These are phyloP conservation scores for Lanius collurio DNA, from an alignment of 2,113 vertebrate species.

Conservation along the genomic window DNA sequence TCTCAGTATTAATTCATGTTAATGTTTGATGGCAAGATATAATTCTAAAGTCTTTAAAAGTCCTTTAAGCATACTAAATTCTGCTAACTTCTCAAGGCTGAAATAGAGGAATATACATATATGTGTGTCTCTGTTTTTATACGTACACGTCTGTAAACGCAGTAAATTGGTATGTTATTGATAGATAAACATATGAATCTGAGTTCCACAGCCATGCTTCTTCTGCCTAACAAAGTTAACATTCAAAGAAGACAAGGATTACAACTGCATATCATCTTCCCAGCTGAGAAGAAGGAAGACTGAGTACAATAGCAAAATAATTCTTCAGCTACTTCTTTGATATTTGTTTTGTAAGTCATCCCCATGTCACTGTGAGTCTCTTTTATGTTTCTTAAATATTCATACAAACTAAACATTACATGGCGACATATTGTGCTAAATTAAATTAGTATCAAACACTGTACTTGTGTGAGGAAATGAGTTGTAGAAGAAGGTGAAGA, in stretches of 20 bases:
- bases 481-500: background rate
- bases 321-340: background rate
- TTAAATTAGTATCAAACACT: background rate
- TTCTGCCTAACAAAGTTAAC: background rate
- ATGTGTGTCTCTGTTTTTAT: background rate
- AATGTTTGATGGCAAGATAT: fast-evolving
- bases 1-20: background rate
- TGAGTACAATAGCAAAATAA: background rate
- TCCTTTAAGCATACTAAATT: background rate
- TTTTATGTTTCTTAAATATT: constrained; percentile 6
- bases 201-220: background rate
- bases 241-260: background rate
- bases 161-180: background rate
- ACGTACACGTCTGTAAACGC: background rate
- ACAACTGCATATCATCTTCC: background rate
- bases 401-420: background rate
- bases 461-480: background rate
- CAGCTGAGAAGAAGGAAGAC: background rate
- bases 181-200: background rate
- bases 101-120: background rate
- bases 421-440: background rate
- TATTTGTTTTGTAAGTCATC: background rate
- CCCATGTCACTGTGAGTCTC: background rate
- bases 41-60: background rate
- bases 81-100: background rate